These are phyloP conservation scores for Chouioia cunea DNA, from an alignment of 2,888 invertebrate genomes.

Conservation along the genomic window DNA sequence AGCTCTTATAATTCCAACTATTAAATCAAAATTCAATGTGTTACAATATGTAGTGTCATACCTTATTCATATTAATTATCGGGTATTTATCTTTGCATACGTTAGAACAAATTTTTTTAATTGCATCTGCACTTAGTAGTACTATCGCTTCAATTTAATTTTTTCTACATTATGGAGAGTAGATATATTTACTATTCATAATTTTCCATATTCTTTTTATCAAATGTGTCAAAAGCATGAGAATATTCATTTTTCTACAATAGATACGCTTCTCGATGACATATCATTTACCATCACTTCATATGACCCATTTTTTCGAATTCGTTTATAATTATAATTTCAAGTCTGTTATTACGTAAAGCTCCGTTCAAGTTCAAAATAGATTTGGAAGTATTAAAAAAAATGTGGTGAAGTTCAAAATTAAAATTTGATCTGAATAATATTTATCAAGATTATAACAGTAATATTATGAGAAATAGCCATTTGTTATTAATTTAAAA, in stretches of 20 bases:
- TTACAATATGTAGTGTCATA: not conserved
- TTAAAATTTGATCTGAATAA: too few species aligned
- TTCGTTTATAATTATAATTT: constrained; percentile 29
- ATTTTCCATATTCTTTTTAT: constrained; percentile 49
- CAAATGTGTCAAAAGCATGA: constrained; percentile 47
- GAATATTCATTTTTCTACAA: constrained; percentile 24
- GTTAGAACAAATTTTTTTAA: not conserved
- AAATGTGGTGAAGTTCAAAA: too few species aligned
- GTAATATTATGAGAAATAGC: too few species aligned
- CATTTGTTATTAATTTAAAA: too few species aligned
- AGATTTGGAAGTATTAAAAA: too few species aligned
- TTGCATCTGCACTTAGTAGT: too few species aligned
- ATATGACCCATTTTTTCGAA: constrained; percentile 10
- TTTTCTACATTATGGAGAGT: too few species aligned
- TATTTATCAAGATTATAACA: too few species aligned
- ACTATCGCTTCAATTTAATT: too few species aligned
- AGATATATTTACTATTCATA: not conserved
- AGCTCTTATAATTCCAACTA: not conserved
- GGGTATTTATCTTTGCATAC: not conserved
- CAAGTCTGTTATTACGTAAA: too few species aligned
- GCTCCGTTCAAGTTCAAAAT: too few species aligned
- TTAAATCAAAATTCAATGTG: not conserved
- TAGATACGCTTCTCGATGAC: constrained; percentile 21
- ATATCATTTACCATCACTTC: constrained; percentile 33
- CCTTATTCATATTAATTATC: too few species aligned